These are phyloP conservation scores for Nomada lathburiana DNA, from an alignment of 2,888 invertebrate genomes.

Conservation along the genomic window DNA sequence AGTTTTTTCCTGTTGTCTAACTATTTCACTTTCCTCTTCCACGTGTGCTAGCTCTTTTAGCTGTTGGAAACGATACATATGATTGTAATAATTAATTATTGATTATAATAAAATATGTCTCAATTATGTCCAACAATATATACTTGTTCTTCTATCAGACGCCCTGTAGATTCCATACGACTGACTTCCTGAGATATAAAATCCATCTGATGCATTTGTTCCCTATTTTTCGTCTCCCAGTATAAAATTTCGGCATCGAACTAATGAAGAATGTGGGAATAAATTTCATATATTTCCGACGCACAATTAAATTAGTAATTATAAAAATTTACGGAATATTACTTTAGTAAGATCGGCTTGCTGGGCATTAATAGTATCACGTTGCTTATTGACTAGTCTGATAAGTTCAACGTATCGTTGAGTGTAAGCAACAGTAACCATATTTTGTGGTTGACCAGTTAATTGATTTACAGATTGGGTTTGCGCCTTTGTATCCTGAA, in stretches of 20 bases:
- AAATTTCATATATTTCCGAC: constrained; percentile 1
- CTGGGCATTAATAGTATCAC: constrained; percentile 95
- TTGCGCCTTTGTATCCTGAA: constrained; percentile 80
- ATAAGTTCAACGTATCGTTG: constrained; percentile 89
- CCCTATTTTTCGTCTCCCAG: constrained; percentile 95
- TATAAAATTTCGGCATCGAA: constrained; percentile 96
- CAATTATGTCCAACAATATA: constrained; percentile 19
- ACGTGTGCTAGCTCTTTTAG: constrained; percentile 92
- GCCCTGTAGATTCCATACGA: constrained; percentile 91
- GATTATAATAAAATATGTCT: background rate
- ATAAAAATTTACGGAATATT: constrained; percentile 42
- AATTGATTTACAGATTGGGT: constrained; percentile 77
- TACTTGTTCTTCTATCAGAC: constrained; percentile 93
- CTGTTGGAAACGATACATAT: constrained; percentile 83
- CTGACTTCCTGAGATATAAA: constrained; percentile 92
- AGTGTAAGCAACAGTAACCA: constrained; percentile 83
- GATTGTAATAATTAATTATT: background rate
- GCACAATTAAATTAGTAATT: constrained; percentile 35
- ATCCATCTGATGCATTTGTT: constrained; percentile 94
- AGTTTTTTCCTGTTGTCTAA: constrained; percentile 95
- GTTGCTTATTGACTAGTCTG: constrained; percentile 94
- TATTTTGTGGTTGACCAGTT: constrained; percentile 80
- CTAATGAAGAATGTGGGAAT: constrained; percentile 83
- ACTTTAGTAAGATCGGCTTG: constrained; percentile 96
- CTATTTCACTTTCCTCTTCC: constrained; percentile 95